A percentile compares a stretch with the other conserved stretches of the same genome.
Conservation (phyloP, 2,113 vertebrate genomes). For the Hystrix brachyura region DNA sequence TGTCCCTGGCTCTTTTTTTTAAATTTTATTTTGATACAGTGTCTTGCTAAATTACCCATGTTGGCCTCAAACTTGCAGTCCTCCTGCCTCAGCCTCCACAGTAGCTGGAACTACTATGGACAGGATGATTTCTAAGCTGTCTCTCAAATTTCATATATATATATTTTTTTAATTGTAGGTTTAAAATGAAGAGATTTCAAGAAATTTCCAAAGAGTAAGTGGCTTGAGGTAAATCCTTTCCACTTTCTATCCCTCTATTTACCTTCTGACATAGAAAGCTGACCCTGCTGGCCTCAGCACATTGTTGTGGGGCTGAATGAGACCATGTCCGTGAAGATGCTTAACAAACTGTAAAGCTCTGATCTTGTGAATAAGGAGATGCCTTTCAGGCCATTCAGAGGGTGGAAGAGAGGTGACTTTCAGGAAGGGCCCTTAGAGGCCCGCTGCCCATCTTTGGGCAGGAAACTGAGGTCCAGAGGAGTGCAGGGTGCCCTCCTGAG, state of each 20-base stretch:
- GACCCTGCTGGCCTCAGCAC: fast-evolving
- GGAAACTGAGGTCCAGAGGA: neutral
- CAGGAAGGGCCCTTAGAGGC: fast-evolving
- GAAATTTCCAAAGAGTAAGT: neutral
- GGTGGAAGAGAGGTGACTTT: neutral
- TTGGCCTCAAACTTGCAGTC: neutral
- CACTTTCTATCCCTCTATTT: neutral
- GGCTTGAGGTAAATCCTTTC: neutral
- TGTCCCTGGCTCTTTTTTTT: neutral
- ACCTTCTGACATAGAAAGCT: neutral
- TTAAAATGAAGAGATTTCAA: neutral
- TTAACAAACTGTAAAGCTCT: no score
- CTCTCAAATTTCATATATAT: neutral
- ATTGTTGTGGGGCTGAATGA: fast-evolving
- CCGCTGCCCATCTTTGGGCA: neutral
- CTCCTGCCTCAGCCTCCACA: neutral
- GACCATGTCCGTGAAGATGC: neutral
- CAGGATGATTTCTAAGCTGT: neutral
- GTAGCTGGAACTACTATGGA: neutral
- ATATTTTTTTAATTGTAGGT: neutral
- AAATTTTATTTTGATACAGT: neutral
- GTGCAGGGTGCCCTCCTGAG: neutral
- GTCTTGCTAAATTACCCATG: neutral
- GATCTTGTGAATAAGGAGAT: neutral
- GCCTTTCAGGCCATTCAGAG: neutral